Conservation (phyloP, 37 sponge, comb jelly and placozoan genomes). For the Cladorhizidae sp. region DNA sequence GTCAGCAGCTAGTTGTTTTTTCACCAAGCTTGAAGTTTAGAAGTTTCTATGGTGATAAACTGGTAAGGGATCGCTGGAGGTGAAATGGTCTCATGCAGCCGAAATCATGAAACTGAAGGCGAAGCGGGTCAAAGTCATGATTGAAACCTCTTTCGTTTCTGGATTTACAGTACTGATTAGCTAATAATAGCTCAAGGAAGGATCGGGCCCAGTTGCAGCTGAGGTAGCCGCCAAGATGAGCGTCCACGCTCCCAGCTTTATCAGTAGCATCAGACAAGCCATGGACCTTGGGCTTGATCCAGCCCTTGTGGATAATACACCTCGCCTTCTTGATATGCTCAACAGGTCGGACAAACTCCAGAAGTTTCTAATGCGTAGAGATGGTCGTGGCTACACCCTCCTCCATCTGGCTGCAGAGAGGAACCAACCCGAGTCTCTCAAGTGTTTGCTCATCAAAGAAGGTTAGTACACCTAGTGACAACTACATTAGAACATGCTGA, state of each 20-base stretch:
- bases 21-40: no score
- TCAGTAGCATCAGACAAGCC: constrained; percentile 7
- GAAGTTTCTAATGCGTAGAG: constrained; percentile 27
- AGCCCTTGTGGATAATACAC: constrained; percentile 42
- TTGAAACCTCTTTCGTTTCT: no score
- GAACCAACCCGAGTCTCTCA: constrained; percentile 57
- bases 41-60: no score
- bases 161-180: no score
- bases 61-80: no score
- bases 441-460: constrained; percentile 58
- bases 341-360: constrained; percentile 35
- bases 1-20: no score
- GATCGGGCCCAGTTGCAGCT: no score
- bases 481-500: no score
- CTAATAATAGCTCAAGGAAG: no score
- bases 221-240: not conserved
- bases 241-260: not conserved
- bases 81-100: no score
- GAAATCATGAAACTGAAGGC: no score
- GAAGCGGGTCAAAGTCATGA: no score
- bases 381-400: constrained; percentile 58
- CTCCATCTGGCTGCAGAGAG: constrained; percentile 62
- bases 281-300: constrained; percentile 30
- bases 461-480: constrained; percentile 9
- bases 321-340: constrained; percentile 43